phyloP scores from a whole-genome alignment of 2,888 invertebrate species.

The Didymodactylos carnosus region DNA sequence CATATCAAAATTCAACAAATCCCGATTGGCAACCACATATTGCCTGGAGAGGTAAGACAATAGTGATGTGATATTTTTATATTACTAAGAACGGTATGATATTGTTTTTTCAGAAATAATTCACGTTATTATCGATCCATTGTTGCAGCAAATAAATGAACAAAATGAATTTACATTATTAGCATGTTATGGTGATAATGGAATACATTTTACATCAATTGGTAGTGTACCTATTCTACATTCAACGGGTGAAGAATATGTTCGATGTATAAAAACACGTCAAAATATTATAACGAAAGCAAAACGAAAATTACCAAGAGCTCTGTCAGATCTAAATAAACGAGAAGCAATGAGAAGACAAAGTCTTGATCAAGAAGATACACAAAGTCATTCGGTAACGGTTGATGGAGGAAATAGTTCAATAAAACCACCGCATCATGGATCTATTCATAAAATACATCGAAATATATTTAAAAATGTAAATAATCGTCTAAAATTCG shows the following conservation, averaged over 20 bases:
- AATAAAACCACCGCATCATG: background rate
- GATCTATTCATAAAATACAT: background rate
- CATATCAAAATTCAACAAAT: background rate
- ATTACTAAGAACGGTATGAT: too few species aligned
- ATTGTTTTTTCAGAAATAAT: too few species aligned
- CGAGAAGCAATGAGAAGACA: background rate
- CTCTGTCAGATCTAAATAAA: background rate
- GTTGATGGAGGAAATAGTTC: background rate
- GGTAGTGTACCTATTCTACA: background rate
- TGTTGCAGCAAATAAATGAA: background rate
- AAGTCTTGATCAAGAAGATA: background rate
- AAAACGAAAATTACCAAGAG: background rate
- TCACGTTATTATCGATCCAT: background rate
- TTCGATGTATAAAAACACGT: background rate
- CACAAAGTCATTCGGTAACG: background rate
- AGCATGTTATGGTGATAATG: background rate
- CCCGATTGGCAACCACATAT: background rate
- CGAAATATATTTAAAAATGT: background rate
- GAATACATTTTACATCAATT: background rate
- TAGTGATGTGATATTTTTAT: too few species aligned
- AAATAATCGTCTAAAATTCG: background rate
- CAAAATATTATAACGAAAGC: background rate
- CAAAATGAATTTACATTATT: background rate
- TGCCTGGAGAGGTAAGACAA: background rate
- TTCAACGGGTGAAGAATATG: background rate